Evolutionary conservation across 1,140 invertebrate species (phyloP), one percentile per base, ranked within the genome.

Genomic region (Alviniconcha marisindica): DNA sequence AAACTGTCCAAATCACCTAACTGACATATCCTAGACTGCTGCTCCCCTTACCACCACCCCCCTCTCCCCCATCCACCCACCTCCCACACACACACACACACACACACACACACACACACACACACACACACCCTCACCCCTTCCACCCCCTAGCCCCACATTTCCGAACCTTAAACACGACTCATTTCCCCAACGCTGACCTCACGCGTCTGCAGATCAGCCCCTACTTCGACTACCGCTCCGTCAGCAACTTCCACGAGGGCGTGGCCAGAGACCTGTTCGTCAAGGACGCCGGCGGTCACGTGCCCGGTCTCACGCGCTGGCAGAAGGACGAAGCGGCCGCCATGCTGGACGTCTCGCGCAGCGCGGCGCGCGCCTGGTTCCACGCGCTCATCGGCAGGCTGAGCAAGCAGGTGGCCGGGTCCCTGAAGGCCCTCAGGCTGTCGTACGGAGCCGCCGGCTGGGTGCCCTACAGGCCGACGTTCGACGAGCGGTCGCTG

Each of bases 381-480:
- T 98, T 95, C 94, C 93, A 93, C 1, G 87, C 88, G 0, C 92
- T 63, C 21, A 69, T 80, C 33, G 69, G 33, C 21, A n/a, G 14
- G 33, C 51, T 80, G 33, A 21, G 66, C 51, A 21, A 31, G 18
- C 3, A n/a, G 5, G 33, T 31, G 18, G 33, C 42, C 24, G 56
- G 56, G 48, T n/a, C n/a, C n/a, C n/a, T n/a, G n/a, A 96, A 97
- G 88, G 95, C 96, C 83, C 97, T 97, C 85, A 98, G 98, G 91
- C 97, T 98, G 89, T 97, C 98, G 90, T 98, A 97, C 33, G 97
- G 97, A 24, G 96, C 97, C 92, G 93, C 96, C 0, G 96, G 96
- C 48, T 97, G 97, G 89, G 95, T 99, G 93, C 98, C 98, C 0
- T 88, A 86, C 80, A 84, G 85, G 40, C 88, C 90, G 0, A 83